Percentiles rank a stretch among this genome's conserved stretches.
Evolutionary conservation across 2,113 vertebrate genomes (phyloP).

Genomic region (Seriola quinqueradiata): DNA sequence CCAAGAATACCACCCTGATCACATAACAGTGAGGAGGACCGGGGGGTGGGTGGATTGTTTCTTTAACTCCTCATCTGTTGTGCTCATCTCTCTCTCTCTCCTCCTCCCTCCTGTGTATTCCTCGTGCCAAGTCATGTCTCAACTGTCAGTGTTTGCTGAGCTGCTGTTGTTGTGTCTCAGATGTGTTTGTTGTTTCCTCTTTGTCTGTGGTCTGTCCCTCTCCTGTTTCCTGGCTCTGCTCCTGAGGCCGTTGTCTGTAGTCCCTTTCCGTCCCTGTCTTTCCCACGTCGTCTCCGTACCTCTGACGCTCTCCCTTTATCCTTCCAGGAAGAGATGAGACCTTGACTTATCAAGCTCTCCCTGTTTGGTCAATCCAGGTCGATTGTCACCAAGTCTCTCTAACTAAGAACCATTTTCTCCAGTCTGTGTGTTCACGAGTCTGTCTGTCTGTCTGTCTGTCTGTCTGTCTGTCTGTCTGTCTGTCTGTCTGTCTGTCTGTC

Average conservation of each 20-base stretch:
- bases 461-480: constrained; percentile 40
- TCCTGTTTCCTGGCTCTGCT: neutral
- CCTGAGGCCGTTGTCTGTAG: neutral
- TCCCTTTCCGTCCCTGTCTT: constrained; percentile 3
- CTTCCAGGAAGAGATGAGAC: constrained; percentile 66
- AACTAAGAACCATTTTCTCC: constrained; percentile 64
- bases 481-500: constrained; percentile 22
- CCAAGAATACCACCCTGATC: neutral
- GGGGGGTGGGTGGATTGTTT: constrained; percentile 51
- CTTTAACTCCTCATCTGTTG: constrained; percentile 23
- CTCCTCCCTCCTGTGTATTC: neutral
- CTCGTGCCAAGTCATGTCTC: neutral
- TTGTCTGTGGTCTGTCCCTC: constrained; percentile 28
- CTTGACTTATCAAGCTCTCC: constrained; percentile 65
- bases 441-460: constrained; percentile 38
- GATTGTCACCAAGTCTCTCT: constrained; percentile 62
- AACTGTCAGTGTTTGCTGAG: constrained; percentile 29
- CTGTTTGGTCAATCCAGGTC: constrained; percentile 68
- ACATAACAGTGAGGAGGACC: neutral
- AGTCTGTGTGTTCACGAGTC: constrained; percentile 39
- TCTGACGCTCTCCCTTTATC: constrained; percentile 58
- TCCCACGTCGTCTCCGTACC: constrained; percentile 26
- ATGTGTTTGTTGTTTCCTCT: neutral
- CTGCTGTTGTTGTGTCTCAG: constrained; percentile 15
- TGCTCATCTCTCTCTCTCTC: neutral